Base-by-base conservation (phyloP, 2,113 vertebrate species). In the Tor tambroides region DNA sequence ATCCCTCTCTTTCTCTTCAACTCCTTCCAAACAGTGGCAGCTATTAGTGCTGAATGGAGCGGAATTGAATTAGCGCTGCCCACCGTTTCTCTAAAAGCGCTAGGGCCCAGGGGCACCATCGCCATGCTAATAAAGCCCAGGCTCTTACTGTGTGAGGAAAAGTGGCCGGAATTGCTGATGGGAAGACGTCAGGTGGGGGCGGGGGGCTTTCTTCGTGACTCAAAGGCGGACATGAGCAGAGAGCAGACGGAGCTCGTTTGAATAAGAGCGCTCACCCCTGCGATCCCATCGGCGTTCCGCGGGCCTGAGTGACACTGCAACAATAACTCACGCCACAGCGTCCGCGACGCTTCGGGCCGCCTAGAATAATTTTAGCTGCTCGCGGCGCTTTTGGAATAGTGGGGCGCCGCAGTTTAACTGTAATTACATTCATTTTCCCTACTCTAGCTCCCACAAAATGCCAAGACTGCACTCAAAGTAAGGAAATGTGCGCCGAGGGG, bases 361-460 rank as follows among this genome's bases (percentile, higher is more conserved):
- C 90, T 90, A 90, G 91, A 92, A 91, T 93, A 88, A 94, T 93
- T 93, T 93, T 88, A 89, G 43, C 89, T 90, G 91, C 87, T 88
- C 87, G 77, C 89, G 91, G 90, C 91, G 83, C 88, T 94, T 94
- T 92, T 91, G 92, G 93, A 92, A 90, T 93, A 91, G 93, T 88
- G 88, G 93, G 94, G 92, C 91, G 93, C 92, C 92, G 89, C 90
- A 93, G 93, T 95, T 94, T 93, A 93, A 91, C 89, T 92, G 92
- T 94, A 94, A 95, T 94, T 95, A 93, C 93, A 92, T 94, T 93
- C 93, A 91, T 93, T 92, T 93, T 85, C 92, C 88, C 88, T 19
- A 77, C n/a, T 67, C 17, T 17, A 38, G 23, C 56, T 83, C 11
- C 43, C 4, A 30, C 59, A 78, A 83, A 87, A 76, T 87, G 80